Base-by-base conservation (phyloP, 2,888 invertebrate species). In the Euzetes globulus region DNA sequence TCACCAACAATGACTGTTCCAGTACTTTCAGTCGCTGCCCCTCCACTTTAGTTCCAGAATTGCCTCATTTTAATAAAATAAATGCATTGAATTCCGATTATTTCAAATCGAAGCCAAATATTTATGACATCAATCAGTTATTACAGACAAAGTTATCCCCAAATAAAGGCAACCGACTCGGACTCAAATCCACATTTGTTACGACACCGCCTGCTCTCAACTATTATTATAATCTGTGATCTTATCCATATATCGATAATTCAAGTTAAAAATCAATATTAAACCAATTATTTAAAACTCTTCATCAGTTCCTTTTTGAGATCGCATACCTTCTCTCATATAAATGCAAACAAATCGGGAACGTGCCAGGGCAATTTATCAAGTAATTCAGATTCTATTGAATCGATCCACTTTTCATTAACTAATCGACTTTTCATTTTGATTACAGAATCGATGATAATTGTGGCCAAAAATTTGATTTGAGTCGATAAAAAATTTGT, bases 1-100 rank as follows among this genome's bases (percentile, higher is more conserved):
- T 78, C 45, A 74, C 41, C 22, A 33, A 65, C n/a, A 73, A 74
- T 19, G 76, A 78, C 73, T 78, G 78, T 52, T 22, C 70, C 6
- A 4, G 17, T 70, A 27, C 47, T 13, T 70, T 70, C 70, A 70
- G 27, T 70, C 41, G 70, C n/a, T 70, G 70, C 22, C 70, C 70
- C 13, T 33, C 65, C n/a, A 65, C 9, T 37, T 65, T 37, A 9
- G 11, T 22, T 15, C 45, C 45, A 6, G 41, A 45, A 15, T 45
- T 17, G 27, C 70, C 70, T 25, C 45, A 45, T 47, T 25, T 70
- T 47, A 70, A 47, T 41, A 22, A 15, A 37, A 68, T 68, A n/a
- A 41, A 37, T 70, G 22, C 9, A 15, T 58, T 58, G 17, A 58
- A 58, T 58, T 17, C 15, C 13, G 65, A 65, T 19, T 25, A 47